These are phyloP conservation scores for Caradrina kadenii DNA, from an alignment of 2,888 invertebrate genomes.

Conservation along the genomic window DNA sequence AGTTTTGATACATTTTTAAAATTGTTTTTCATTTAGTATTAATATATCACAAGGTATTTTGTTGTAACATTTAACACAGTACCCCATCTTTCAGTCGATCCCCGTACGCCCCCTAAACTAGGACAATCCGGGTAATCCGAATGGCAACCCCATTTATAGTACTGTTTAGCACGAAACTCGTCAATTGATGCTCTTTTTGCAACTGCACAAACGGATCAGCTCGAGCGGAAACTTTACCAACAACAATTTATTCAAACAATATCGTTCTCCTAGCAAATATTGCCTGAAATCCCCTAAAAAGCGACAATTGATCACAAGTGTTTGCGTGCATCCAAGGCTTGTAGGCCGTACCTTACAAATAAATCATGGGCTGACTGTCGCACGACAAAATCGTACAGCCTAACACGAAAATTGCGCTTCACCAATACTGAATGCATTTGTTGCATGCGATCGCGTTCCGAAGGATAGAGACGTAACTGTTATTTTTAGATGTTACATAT, in stretches of 20 bases:
- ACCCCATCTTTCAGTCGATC: too few relatives aligned
- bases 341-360: constrained; percentile 70
- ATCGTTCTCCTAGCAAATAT: constrained; percentile 24
- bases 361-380: constrained; percentile 83
- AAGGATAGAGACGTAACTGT: constrained; percentile 71
- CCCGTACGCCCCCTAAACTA: too few relatives aligned
- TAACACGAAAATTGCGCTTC: constrained; percentile 87
- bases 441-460: constrained; percentile 81
- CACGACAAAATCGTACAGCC: constrained; percentile 81
- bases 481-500: constrained; percentile 58
- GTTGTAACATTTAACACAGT: too few relatives aligned
- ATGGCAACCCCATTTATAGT: too few relatives aligned
- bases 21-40: too few relatives aligned
- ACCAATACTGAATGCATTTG: constrained; percentile 84
- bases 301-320: constrained; percentile 83
- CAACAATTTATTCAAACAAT: constrained; percentile 31
- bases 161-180: too few relatives aligned
- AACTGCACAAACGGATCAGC: neutral
- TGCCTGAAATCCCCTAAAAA: constrained; percentile 47
- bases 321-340: constrained; percentile 77
- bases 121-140: too few relatives aligned
- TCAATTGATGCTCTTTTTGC: too few relatives aligned
- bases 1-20: too few relatives aligned
- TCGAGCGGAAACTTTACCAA: constrained; percentile 28
- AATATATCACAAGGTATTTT: too few relatives aligned